Evolutionary conservation across 2,888 invertebrate species (phyloP), one percentile per base, ranked within the genome.

Genomic region (Halictus ligatus): DNA sequence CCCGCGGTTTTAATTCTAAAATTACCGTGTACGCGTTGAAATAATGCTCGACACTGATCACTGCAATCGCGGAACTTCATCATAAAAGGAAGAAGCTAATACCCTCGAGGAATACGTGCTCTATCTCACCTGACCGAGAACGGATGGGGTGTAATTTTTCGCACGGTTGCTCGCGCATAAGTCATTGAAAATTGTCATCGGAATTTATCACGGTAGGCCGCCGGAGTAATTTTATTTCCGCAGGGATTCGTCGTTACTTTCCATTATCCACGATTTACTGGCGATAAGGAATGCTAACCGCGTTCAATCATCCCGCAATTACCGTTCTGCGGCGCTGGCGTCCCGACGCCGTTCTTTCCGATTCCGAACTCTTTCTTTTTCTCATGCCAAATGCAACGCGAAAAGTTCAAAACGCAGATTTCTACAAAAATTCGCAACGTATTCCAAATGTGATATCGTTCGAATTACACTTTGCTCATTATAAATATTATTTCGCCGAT

Each of bases 101-200:
- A 76, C 58, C 60, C 43, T 18, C 80, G 83, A 80, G 86, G 85
- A 84, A 85, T 84, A 75, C 83, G 25, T 12, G 76, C 76, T 85
- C 83, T 78, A 80, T 78, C 80, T 81, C 81, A 75, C 75, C 85
- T 78, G 78, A 40, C 46, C 64, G 83, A 77, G 80, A 89, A 89
- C 64, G 89, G 87, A 90, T 83, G 84, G 81, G 69, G 29, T 10
- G 82, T 80, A 87, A 89, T 90, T 88, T 85, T 81, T 85, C 78
- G 77, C 69, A 50, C 73, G 58, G 74, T 48, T 80, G 82, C 54
- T 64, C 78, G 80, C 43, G 81, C 82, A 74, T 89, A 89, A 88
- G 86, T 90, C 88, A 86, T 88, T 78, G 81, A 78, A 84, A 78
- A 86, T 83, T 83, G 83, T 82, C 84, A 75, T 80, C 54, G 79